Conservation (phyloP, 2,888 invertebrate species). For the Amorpha juglandis region DNA sequence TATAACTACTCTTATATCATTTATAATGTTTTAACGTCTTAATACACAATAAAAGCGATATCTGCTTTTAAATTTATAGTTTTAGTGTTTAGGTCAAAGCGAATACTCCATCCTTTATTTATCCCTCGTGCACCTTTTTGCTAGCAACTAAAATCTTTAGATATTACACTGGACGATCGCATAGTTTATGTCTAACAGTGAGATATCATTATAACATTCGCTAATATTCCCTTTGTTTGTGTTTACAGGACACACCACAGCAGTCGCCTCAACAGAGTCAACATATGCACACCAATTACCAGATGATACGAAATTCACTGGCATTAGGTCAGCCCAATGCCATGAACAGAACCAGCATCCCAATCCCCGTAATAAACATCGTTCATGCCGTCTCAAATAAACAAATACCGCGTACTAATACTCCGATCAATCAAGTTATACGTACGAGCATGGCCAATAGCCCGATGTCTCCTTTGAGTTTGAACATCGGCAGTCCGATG, state of each 20-base stretch:
- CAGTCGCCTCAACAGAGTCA: conserved; percentile 47
- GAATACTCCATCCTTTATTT: conserved; percentile 47
- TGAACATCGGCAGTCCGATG: conserved; percentile 68
- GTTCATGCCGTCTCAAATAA: conserved; percentile 56
- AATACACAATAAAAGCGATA: conserved; percentile 1
- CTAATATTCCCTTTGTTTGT: conserved; percentile 37
- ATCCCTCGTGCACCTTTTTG: conserved; percentile 53
- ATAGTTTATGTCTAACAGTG: background rate
- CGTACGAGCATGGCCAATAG: conserved; percentile 46
- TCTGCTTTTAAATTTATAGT: conserved; percentile 1
- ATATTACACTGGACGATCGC: conserved; percentile 2
- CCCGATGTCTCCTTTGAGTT: conserved; percentile 69
- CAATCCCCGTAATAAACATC: conserved; percentile 66
- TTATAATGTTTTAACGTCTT: background rate
- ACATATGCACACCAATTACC: conserved; percentile 53
- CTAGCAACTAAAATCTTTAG: background rate
- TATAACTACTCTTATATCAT: background rate
- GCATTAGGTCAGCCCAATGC: conserved; percentile 40
- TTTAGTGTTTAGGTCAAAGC: conserved; percentile 59
- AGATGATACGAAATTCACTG: conserved; percentile 53
- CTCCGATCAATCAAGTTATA: conserved; percentile 44
- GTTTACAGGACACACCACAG: conserved; percentile 65
- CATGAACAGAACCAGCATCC: conserved; percentile 50
- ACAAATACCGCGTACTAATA: conserved; percentile 51
- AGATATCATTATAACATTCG: background rate